A percentile compares a stretch with the other conserved stretches of the same genome.
These are phyloP conservation scores for Calypte anna DNA, from an alignment of 2,113 vertebrate species.

Conservation along the genomic window DNA sequence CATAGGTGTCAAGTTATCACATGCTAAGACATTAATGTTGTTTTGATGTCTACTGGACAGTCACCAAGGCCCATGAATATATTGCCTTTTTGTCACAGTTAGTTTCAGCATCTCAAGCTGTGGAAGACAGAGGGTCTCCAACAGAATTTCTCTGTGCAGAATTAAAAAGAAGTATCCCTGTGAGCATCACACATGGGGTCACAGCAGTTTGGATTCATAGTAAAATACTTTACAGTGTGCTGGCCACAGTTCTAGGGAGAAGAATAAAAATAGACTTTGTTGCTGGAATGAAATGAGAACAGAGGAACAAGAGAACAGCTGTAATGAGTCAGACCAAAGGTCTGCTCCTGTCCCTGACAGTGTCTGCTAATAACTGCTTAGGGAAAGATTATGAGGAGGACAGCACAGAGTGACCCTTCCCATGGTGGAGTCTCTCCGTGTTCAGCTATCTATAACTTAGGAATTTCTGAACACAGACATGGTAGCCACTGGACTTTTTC, in stretches of 20 bases:
- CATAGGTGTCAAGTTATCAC: background rate
- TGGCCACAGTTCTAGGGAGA: background rate
- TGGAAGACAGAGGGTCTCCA: background rate
- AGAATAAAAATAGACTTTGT: conserved; percentile 51
- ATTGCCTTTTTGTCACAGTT: background rate
- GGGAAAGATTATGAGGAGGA: background rate
- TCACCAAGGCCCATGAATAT: background rate
- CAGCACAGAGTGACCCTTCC: background rate
- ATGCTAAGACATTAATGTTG: background rate
- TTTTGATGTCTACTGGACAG: background rate
- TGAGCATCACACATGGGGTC: background rate
- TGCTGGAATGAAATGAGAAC: conserved; percentile 50
- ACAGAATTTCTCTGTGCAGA: background rate
- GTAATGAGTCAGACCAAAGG: conserved; percentile 21
- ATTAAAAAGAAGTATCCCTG: background rate
- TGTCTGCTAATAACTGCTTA: background rate
- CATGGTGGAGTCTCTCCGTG: background rate
- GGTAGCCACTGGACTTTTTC: background rate
- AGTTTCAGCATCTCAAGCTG: background rate
- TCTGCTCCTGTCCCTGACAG: conserved; percentile 28
- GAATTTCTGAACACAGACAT: background rate
- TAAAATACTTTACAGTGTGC: conserved; percentile 12
- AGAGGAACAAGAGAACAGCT: conserved; percentile 48
- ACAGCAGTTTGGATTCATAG: conserved; percentile 10
- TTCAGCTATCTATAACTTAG: background rate